phyloP scores from a whole-genome alignment of 2,113 vertebrate genomes.

The Manacus vitellinus region DNA sequence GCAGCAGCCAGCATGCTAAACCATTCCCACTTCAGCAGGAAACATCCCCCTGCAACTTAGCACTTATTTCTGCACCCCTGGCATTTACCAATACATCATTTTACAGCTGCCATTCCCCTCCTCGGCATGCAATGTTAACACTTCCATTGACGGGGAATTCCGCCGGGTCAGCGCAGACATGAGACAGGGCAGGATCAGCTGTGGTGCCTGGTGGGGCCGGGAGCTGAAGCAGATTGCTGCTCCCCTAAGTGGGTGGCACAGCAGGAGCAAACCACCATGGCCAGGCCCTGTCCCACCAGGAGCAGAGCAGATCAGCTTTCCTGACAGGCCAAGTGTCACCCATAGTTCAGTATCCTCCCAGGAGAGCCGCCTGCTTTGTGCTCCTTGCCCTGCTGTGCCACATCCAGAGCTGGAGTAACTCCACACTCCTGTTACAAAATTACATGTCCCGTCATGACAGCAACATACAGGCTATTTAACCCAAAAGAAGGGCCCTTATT shows the following conservation, averaged over 20 bases:
- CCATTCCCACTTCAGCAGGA: not conserved
- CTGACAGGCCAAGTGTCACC: not conserved
- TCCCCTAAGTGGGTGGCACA: accelerated
- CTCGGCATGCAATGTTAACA: not conserved
- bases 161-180: not conserved
- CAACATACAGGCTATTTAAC: not conserved
- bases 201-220: accelerated
- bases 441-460: not conserved
- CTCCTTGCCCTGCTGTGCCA: not conserved
- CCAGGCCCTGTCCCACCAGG: accelerated
- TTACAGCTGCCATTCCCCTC: not conserved
- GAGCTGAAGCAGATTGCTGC: not conserved
- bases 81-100: not conserved
- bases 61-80: not conserved
- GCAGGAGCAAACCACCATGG: accelerated
- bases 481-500: not conserved
- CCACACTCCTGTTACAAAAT: not conserved
- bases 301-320: not conserved
- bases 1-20: not conserved
- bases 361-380: not conserved
- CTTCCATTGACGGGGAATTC: not conserved
- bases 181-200: not conserved
- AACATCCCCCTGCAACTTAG: not conserved
- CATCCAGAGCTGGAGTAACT: not conserved
- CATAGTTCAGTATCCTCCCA: not conserved